Base-by-base conservation (phyloP, 2,113 vertebrate genomes). In the Hipposideros armiger region DNA sequence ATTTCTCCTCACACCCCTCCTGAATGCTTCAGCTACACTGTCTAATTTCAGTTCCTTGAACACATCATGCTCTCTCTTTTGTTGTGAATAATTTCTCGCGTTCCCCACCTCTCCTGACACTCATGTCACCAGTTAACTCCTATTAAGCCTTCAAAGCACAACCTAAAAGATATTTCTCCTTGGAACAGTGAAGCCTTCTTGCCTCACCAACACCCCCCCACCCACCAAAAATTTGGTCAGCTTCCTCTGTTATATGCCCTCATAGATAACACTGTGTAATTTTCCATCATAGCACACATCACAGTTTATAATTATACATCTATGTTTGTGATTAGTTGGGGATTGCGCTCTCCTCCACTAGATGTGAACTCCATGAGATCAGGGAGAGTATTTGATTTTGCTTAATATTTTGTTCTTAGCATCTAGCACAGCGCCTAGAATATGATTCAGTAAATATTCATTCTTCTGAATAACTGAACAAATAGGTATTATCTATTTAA, bases 401-500 rank as follows among this genome's bases (percentile, higher is more conserved):
- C 42, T 95, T 62, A 58, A 22, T 77, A 32, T 42, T 94, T 9
- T 64, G 86, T 67, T 82, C 67, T 96, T 56, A 83, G 5, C 47
- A 92, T 73, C 54, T 80, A 76, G 67, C 47, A 30, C 4, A 40
- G 28, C 70, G 16, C 3, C 11, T 22, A 54, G 2, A 26, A 66
- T 88, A n/a, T 92, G 28, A 92, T 67, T 89, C 62, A 52, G 5
- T 82, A 89, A 91, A 81, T 76, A 93, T 77, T 81, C 28, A 5
- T 60, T 73, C 83, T n/a, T 83, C 62, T 84, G 24, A 80, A 47
- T 85, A 77, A 88, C 11, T 86, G 28, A 97, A 87, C 9, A 90
- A 95, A 66, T 54, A 62, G 13, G 13, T 54, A 76, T 60, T 83
- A 89, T 30, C 26, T 58, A 42, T 88, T 84, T 36, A 36, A 36